These are phyloP conservation scores for Pyrochroa serraticornis DNA, from an alignment of 2,888 invertebrate genomes.

Conservation along the genomic window DNA sequence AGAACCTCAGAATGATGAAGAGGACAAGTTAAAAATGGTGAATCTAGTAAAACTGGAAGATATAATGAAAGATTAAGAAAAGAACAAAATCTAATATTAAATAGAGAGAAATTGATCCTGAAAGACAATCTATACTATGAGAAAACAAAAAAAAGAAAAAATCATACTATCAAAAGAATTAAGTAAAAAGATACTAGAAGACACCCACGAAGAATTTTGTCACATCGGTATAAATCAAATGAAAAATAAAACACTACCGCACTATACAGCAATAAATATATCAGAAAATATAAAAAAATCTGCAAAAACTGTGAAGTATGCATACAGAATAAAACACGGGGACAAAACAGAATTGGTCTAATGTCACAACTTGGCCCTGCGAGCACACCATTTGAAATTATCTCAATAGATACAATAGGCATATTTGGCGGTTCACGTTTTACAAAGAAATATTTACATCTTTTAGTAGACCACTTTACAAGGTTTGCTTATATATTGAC, in stretches of 20 bases:
- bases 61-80: not conserved
- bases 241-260: slow-evolving; percentile 2
- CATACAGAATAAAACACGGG: slow-evolving; percentile 44
- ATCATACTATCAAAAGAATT: not conserved
- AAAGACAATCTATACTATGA: too few relatives aligned
- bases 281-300: slow-evolving; percentile 18
- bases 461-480: slow-evolving; percentile 45
- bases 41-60: not conserved
- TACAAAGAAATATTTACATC: slow-evolving; percentile 48
- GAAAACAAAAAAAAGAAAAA: not conserved
- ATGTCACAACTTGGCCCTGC: slow-evolving; percentile 37
- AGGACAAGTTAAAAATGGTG: not conserved
- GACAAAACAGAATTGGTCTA: slow-evolving; percentile 31
- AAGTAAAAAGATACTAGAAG: not conserved
- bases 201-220: not conserved
- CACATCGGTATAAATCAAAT: slow-evolving; percentile 9
- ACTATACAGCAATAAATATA: slow-evolving; percentile 20
- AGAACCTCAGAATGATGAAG: not conserved
- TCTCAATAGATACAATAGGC: slow-evolving; percentile 45
- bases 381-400: slow-evolving; percentile 41
- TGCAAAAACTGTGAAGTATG: slow-evolving; percentile 31
- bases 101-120: too few relatives aligned
- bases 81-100: not conserved
- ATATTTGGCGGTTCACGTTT: slow-evolving; percentile 45
- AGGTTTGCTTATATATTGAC: slow-evolving; percentile 44